Base-by-base conservation (phyloP, 2,113 vertebrate genomes). In the Cyprinodon tularosa region DNA sequence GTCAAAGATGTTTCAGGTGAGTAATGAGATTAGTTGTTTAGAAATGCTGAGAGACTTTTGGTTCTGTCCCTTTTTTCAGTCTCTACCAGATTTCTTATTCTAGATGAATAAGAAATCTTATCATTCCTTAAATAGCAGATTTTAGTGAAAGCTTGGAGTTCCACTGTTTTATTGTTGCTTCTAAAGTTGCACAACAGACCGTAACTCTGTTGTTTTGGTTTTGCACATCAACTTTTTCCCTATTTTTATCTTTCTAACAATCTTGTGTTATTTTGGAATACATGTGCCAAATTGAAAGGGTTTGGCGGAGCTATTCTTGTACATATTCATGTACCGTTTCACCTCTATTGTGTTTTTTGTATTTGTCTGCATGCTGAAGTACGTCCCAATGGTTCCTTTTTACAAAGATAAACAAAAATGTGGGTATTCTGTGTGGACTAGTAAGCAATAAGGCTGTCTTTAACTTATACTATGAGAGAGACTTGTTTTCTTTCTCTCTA, bases 401-500 rank as follows among this genome's bases (percentile, higher is more conserved):
- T 20, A 53, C 4, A 53, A 53, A 53, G 17, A 53, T 29, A 29
- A 29, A 29, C 29, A 29, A 29, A 29, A 29, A 29, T 29, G 29
- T 29, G 29, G 29, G 29, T 29, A 29, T 50, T 50, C 50, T 53
- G 50, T 20, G 17, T n/a, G 50, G 17, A 9, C 0, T 45, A 45
- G 44, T 45, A 12, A 45, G 44, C 9, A 45, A 6, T 20, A 20
- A 53, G 7, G 50, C 50, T 53, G 17, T 15, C 10, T 53, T 53
- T 20, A 53, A 17, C 50, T 8, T 57, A 20, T 20, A 9, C 50
- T 57, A 8, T 57, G n/a, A 57, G 4, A 40, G 17, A 48, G 40
- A 40, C 42, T 61, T 53, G 48, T 36, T 68, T 68, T 63, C 61
- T 39, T 45, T 73, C 40, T 53, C 48, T 50, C 15, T 53, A 8